Conservation (phyloP, 2,888 invertebrate genomes). For the Stenolophus ochropezus region DNA sequence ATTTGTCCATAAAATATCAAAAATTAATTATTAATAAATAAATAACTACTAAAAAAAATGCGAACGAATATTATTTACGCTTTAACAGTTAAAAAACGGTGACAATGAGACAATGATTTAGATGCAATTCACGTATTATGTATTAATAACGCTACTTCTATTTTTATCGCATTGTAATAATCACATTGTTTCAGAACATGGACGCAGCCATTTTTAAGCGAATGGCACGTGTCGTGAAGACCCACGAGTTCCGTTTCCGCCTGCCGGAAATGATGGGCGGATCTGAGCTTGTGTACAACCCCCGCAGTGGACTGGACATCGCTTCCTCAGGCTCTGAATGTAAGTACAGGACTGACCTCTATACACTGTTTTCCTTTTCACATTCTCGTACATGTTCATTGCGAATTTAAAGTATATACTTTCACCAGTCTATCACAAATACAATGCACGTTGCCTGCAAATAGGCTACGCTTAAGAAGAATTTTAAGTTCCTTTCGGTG, state of each 20-base stretch:
- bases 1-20: no score
- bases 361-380: slow-evolving; percentile 16
- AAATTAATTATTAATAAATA: no score
- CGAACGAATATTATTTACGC: no score
- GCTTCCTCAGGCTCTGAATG: slow-evolving; percentile 76
- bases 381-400: neutral
- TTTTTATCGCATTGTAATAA: neutral
- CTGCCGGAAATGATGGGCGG: slow-evolving; percentile 83
- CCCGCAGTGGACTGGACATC: slow-evolving; percentile 80
- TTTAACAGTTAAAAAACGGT: no score
- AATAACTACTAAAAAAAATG: no score
- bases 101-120: no score
- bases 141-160: neutral
- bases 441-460: neutral
- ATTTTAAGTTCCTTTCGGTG: no score
- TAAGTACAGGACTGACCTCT: slow-evolving; percentile 69
- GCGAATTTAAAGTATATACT: slow-evolving; percentile 1
- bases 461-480: neutral
- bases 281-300: slow-evolving; percentile 81
- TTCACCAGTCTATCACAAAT: neutral
- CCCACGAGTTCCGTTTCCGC: slow-evolving; percentile 84
- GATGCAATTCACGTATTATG: neutral
- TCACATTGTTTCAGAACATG: slow-evolving; percentile 74
- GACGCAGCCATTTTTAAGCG: slow-evolving; percentile 86
- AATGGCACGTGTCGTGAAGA: slow-evolving; percentile 81